Evolutionary conservation across 2,797 vertebrate species (phyloP), one percentile per base, ranked within the genome.

Genomic region (Lerista edwardsae): DNA sequence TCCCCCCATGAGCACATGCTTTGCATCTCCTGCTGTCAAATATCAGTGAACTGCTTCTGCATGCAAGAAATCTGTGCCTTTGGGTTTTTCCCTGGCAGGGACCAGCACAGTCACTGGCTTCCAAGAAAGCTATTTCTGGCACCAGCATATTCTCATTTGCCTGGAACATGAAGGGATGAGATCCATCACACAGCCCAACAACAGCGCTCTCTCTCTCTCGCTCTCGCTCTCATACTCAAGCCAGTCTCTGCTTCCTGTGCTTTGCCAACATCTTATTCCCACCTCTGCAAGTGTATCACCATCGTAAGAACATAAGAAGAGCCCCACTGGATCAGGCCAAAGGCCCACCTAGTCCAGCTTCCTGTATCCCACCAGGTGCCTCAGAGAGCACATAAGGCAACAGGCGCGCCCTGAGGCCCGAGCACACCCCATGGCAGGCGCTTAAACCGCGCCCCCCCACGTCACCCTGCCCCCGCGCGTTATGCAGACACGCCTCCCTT

Each of bases 121-220:
- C 14, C 84, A 84, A 87, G 72, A 82, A 93, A 87, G 75, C 57
- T 64, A 44, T 68, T 89, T 86, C 76, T 92, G 87, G 79, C 87
- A 85, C 8, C 17, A n/a, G 31, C 62, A 57, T 75, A 90, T 73
- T 36, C 72, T 62, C 84, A 47, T 0, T 2, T 2, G 11, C 83
- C 83, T 88, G 85, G 79, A 82, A 87, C 39, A 62, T 44, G 73
- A 77, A 85, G 72, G 77, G 77, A 84, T 77, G 65, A 69, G 80
- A 59, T 25, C 80, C 64, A 29, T 59, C 47, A 1, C 83, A 21
- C n/a, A 61, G 68, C 77, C 41, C 81, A 65, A 29, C 67, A 12
- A 71, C 67, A 10, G n/a, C n/a, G n/a, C n/a, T n/a, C n/a, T n/a
- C n/a, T n/a, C n/a, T n/a, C n/a, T n/a, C n/a, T n/a, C n/a, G 67